Conservation (phyloP, 2,113 vertebrate species). For the Laticauda colubrina region DNA sequence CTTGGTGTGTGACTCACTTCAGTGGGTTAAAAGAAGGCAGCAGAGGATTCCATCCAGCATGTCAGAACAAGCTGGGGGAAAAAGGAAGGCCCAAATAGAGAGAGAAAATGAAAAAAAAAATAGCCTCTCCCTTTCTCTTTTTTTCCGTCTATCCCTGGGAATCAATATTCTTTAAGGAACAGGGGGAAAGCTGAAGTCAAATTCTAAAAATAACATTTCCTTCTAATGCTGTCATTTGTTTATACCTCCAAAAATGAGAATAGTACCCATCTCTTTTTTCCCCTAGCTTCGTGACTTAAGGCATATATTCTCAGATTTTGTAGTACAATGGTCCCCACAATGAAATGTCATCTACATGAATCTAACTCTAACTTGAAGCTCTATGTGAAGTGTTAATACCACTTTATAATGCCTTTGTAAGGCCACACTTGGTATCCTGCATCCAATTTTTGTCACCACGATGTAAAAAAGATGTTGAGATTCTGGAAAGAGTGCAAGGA, state of each 20-base stretch:
- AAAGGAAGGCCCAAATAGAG: conserved; percentile 37
- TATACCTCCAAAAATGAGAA: not conserved
- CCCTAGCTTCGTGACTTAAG: not conserved
- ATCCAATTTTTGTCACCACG: not conserved
- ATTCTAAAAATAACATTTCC: not conserved
- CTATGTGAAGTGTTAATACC: not conserved
- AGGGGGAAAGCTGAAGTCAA: not conserved
- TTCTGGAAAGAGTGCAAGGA: not conserved
- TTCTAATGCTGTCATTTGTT: not conserved
- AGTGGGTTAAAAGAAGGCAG: conserved; percentile 62
- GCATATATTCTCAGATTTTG: not conserved
- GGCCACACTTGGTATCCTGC: not conserved
- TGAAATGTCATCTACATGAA: too few relatives aligned
- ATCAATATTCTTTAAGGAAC: conserved; percentile 7
- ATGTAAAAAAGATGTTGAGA: not conserved
- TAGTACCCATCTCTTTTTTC: not conserved
- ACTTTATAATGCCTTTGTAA: not conserved
- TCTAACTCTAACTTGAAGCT: too few relatives aligned
- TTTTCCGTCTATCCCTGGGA: conserved; percentile 16
- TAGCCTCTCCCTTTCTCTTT: conserved; percentile 48
- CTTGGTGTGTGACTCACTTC: conserved; percentile 70
- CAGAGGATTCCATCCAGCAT: conserved; percentile 61
- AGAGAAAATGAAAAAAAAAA: conserved; percentile 22
- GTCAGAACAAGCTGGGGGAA: conserved; percentile 63
- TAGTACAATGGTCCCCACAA: too few relatives aligned